Base-by-base conservation (phyloP, 2,113 vertebrate species). In the Eurystomus gularis region DNA sequence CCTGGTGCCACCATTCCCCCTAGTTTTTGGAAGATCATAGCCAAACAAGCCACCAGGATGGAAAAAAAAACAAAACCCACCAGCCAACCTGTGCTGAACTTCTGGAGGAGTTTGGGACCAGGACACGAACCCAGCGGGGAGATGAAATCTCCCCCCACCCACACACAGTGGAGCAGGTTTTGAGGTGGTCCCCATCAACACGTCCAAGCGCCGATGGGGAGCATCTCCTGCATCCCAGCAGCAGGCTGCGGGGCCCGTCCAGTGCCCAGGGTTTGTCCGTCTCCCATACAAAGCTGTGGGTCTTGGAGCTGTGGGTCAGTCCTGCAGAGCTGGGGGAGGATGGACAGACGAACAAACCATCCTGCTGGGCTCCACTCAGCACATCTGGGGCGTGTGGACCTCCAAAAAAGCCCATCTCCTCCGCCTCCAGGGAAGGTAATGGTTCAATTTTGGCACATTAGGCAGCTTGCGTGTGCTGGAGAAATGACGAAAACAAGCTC, bases 401-500 rank as follows among this genome's bases (percentile, higher is more conserved):
- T 82, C 49, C 4, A 4, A 37, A 70, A n/a, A 86, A 70, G 48
- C 44, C 42, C 51, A 68, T 78, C 51, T 83, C 48, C 33, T 90
- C 39, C 0, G 0, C 64, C 80, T 61, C 69, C 20, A 54, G 60
- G 68, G 69, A 35, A 82, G 65, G 51, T n/a, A 86, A 75, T 35
- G 26, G 51, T 23, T 91, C 80, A 12, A 51, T 94, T 92, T 29
- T 44, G 40, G 80, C 83, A 51, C 64, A 68, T 88, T 66, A 88
- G 37, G n/a, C 64, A 66, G 70, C 80, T 28, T 33, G 54, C 6
- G 3, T 62, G 60, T 77, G 80, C 62, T 86, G 64, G 13, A 83
- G 72, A 37, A 81, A 78, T 86, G 91, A 96, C 2, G 9, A 88
- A 86, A 95, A 71, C 60, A 81, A 97, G 81, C 84, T 84, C 86